A percentile compares a stretch with the other conserved stretches of the same genome.
Conservation (phyloP, 2,888 invertebrate genomes). For the Brachyptera risi region DNA sequence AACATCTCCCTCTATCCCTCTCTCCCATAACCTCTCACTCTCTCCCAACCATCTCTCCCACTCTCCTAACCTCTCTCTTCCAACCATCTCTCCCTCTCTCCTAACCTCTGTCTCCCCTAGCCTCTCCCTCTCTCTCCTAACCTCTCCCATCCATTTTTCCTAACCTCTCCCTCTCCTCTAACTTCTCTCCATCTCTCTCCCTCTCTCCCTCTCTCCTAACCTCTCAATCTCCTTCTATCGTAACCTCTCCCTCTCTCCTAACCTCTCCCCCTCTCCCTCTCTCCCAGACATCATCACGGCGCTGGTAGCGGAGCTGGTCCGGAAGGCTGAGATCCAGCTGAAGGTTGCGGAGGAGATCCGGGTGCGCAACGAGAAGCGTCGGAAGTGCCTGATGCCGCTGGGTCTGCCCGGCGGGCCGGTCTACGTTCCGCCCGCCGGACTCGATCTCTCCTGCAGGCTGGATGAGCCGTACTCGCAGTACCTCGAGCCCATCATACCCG, state of each 20-base stretch:
- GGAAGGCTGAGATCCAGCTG: conserved; percentile 24
- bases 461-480: not conserved
- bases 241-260: not conserved
- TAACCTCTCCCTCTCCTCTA: no score
- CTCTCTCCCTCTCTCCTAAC: no score
- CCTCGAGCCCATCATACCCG: not conserved
- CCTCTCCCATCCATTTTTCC: no score
- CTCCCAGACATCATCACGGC: conserved; percentile 8
- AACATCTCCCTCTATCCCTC: no score
- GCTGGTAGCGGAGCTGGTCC: conserved; percentile 29
- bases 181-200: no score
- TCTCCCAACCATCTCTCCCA: no score
- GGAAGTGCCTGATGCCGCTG: not conserved
- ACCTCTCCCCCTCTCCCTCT: not conserved
- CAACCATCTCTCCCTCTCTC: no score
- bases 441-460: not conserved
- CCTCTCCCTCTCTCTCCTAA: no score
- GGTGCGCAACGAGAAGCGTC: conserved; percentile 6
- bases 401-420: not conserved
- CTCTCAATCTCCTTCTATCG: no score
- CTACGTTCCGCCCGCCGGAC: not conserved
- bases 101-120: no score
- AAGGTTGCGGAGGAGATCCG: not conserved
- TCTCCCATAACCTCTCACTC: no score
- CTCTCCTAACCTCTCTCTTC: no score